These are phyloP conservation scores for Daktulosphaira vitifoliae DNA, from an alignment of 1,140 invertebrate genomes.

Conservation along the genomic window DNA sequence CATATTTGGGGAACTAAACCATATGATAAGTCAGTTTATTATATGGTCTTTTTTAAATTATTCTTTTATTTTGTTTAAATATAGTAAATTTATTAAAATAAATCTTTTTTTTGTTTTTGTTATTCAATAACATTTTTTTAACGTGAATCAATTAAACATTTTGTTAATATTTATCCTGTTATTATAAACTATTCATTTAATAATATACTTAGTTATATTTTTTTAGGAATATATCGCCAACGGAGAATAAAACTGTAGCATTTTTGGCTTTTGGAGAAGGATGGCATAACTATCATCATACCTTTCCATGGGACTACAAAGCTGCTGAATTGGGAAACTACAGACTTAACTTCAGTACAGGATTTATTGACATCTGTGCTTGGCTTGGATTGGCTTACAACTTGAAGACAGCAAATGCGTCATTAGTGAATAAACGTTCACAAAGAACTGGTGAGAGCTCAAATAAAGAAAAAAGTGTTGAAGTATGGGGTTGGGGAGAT, in stretches of 20 bases:
- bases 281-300: slow-evolving; percentile 89
- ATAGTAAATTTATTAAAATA: too few species aligned
- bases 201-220: background rate
- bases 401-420: slow-evolving; percentile 49
- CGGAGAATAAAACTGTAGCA: slow-evolving; percentile 47
- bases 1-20: slow-evolving; percentile 84
- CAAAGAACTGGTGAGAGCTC: slow-evolving; percentile 57
- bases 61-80: too few species aligned
- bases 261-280: slow-evolving; percentile 53
- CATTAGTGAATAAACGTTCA: slow-evolving; percentile 48
- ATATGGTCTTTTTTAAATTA: too few species aligned
- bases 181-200: background rate
- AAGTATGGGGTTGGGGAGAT: slow-evolving; percentile 60
- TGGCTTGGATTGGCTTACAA: slow-evolving; percentile 56
- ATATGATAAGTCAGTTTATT: slow-evolving; percentile 79
- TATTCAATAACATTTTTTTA: too few species aligned
- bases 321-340: slow-evolving; percentile 54
- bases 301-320: slow-evolving; percentile 76
- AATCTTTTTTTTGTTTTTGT: too few species aligned
- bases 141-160: too few species aligned
- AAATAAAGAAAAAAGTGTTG: slow-evolving; percentile 43
- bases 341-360: slow-evolving; percentile 46
- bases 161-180: too few species aligned
- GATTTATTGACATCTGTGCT: slow-evolving; percentile 48
- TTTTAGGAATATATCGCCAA: slow-evolving; percentile 50